A percentile compares a stretch with the other conserved stretches of the same genome.
Evolutionary conservation across 2,888 invertebrate species (phyloP).

Genomic region (Capitulum mitella): DNA sequence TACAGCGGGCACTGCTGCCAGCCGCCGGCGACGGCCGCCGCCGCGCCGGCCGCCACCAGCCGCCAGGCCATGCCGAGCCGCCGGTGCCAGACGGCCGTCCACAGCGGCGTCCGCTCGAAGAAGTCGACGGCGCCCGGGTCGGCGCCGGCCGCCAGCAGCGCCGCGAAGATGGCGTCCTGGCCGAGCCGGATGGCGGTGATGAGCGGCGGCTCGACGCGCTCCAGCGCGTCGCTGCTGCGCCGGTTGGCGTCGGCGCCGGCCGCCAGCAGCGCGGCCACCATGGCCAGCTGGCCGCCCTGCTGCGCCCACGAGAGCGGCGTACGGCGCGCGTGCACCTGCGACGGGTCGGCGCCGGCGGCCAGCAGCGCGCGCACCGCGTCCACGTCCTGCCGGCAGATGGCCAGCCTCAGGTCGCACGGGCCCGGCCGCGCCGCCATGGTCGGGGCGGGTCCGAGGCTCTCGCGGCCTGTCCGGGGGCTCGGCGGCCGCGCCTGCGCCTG

Average conservation of each 20-base stretch:
- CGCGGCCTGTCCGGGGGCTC: background rate
- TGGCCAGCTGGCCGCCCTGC: background rate
- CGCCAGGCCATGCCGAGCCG: background rate
- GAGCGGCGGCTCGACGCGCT: conserved; percentile 6
- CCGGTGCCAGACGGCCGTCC: background rate
- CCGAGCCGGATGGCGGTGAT: background rate
- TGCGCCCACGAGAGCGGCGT: conserved; percentile 7
- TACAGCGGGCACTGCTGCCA: conserved; percentile 10
- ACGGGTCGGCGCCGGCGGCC: conserved; percentile 2
- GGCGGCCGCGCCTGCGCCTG: background rate
- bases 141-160: background rate
- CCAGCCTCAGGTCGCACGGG: background rate
- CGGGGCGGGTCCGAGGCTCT: background rate
- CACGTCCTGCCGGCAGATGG: background rate
- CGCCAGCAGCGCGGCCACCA: background rate
- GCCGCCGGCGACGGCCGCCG: background rate
- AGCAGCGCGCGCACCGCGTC: background rate
- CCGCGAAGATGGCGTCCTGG: background rate
- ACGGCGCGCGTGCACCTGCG: background rate
- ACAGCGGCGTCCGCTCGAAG: background rate
- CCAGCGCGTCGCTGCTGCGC: conserved; percentile 14
- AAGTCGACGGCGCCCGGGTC: background rate
- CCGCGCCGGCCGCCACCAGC: background rate
- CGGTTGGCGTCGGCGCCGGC: conserved; percentile 16
- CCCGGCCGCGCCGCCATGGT: background rate